Evolutionary conservation across 2,888 invertebrate species (phyloP).

Genomic region (Stegophylla sp.): DNA sequence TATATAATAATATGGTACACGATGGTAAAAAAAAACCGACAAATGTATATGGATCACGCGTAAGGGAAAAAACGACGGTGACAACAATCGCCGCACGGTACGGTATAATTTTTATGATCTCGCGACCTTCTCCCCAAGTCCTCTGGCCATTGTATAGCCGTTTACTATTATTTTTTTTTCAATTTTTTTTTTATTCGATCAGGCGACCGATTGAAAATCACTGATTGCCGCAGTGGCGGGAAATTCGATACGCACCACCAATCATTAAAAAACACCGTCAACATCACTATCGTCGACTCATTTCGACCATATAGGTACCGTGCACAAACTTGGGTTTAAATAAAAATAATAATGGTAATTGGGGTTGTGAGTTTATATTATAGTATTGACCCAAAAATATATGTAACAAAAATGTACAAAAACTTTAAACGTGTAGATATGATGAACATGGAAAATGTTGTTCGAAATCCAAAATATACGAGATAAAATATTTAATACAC

Average conservation of each 20-base stretch:
- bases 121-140: background rate
- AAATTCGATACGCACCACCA: conserved; percentile 38
- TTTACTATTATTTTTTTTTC: conserved; percentile 7
- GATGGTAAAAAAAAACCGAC: background rate
- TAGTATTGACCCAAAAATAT: background rate
- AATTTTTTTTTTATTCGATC: background rate
- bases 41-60: conserved; percentile 12
- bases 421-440: background rate
- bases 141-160: background rate
- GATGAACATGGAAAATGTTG: background rate
- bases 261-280: conserved; percentile 43
- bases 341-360: conserved; percentile 23
- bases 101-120: conserved; percentile 43
- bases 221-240: background rate
- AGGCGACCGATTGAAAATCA: conserved; percentile 20
- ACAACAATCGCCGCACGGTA: conserved; percentile 32
- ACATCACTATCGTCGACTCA: background rate
- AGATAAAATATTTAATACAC: conserved; percentile 1
- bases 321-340: background rate
- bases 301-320: background rate
- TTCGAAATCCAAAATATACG: background rate
- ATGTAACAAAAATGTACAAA: background rate
- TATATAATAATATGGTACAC: background rate
- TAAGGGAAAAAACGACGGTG: conserved; percentile 20
- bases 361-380: background rate